Conservation (phyloP, 2,888 invertebrate species). For the Lumbricus terrestris region DNA sequence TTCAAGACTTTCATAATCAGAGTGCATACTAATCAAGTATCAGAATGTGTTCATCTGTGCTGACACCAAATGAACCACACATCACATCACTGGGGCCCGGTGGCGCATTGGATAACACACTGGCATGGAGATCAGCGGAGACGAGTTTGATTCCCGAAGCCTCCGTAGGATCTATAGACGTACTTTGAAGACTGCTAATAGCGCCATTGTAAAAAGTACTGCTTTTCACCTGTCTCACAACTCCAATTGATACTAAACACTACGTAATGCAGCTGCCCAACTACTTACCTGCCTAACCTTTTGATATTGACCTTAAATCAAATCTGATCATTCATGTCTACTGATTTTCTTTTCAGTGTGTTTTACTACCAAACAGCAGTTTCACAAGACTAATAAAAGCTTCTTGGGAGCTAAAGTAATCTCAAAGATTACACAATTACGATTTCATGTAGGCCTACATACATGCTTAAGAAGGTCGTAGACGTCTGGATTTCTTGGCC, state of each 20-base stretch:
- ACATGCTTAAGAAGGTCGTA: constrained; percentile 6
- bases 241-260: neutral
- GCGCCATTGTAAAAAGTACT: no score
- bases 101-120: no score
- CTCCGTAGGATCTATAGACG: no score
- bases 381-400: neutral
- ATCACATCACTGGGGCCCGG: no score
- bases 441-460: neutral
- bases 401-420: neutral
- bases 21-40: no score
- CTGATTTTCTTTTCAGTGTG: neutral
- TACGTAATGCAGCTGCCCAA: neutral
- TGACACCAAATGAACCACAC: no score
- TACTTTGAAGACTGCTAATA: no score
- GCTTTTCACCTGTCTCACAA: neutral
- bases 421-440: no score
- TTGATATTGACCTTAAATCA: neutral
- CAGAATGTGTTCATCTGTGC: no score
- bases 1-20: no score
- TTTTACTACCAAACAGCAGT: neutral
- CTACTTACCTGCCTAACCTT: neutral
- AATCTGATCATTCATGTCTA: neutral
- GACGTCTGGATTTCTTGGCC: constrained; percentile 34
- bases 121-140: no score
- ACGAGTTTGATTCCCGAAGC: no score